Evolutionary conservation across 2,888 invertebrate species (phyloP).

Genomic region (Galerucella pusilla): DNA sequence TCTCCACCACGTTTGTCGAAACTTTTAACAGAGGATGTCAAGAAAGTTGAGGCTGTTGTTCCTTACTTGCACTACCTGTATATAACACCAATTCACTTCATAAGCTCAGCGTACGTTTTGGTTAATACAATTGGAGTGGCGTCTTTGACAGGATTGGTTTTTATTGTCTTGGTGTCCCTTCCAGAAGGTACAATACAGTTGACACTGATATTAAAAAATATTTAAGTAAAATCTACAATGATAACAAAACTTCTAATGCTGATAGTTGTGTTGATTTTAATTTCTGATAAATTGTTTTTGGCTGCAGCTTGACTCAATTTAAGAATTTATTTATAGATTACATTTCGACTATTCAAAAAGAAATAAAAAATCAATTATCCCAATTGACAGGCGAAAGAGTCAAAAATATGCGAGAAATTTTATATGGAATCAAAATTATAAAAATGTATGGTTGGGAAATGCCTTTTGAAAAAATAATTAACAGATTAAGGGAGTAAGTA

Average conservation of each 20-base stretch:
- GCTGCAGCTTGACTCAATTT: too few species aligned
- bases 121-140: constrained; percentile 69
- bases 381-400: constrained; percentile 73
- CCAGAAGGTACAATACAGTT: constrained; percentile 62
- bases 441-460: constrained; percentile 85
- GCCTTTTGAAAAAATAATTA: constrained; percentile 74
- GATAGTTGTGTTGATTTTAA: too few species aligned
- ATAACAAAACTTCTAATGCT: too few species aligned
- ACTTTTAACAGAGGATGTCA: constrained; percentile 86
- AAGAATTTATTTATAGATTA: constrained; percentile 61
- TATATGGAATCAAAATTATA: constrained; percentile 78
- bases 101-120: constrained; percentile 71
- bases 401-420: constrained; percentile 78
- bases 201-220: too few species aligned
- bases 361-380: constrained; percentile 65
- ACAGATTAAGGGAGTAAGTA: constrained; percentile 70
- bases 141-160: constrained; percentile 71
- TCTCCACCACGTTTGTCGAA: constrained; percentile 86
- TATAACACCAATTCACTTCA: constrained; percentile 81
- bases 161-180: constrained; percentile 68
- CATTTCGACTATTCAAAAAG: constrained; percentile 64
- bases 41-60: constrained; percentile 79
- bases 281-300: too few species aligned
- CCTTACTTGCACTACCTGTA: constrained; percentile 81
- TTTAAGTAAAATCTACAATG: too few species aligned